A percentile compares a stretch with the other conserved stretches of the same genome.
These are phyloP conservation scores for Taenioides sp. DNA, from an alignment of 2,797 vertebrate species.

Conservation along the genomic window DNA sequence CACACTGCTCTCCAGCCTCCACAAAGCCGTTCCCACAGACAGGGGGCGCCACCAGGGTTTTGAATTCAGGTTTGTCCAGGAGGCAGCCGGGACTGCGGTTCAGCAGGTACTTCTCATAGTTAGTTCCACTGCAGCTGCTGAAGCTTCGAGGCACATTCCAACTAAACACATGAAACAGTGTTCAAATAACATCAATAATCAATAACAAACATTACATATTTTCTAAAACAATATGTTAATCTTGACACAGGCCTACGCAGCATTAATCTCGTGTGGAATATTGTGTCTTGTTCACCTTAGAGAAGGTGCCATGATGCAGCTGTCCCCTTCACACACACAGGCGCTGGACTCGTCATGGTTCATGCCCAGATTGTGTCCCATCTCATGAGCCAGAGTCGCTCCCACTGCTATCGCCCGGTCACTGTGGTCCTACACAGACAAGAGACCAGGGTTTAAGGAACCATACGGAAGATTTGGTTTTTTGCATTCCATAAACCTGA, in stretches of 20 bases:
- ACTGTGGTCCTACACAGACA: conserved; percentile 70
- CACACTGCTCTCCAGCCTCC: conserved; percentile 77
- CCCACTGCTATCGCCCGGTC: conserved; percentile 68
- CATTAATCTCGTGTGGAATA: too few species aligned
- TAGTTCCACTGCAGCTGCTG: conserved; percentile 77
- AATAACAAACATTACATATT: too few species aligned
- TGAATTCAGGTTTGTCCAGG: conserved; percentile 64
- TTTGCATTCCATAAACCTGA: too few species aligned
- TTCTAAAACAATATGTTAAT: too few species aligned
- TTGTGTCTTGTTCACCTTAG: conserved; percentile 64
- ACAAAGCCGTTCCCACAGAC: conserved; percentile 78
- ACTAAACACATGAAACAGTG: conserved; percentile 45
- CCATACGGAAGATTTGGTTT: too few species aligned
- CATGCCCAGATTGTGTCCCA: conserved; percentile 84
- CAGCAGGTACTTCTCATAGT: conserved; percentile 60
- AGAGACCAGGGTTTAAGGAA: too few species aligned
- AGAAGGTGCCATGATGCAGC: conserved; percentile 78
- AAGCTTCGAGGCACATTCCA: conserved; percentile 71
- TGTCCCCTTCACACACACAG: conserved; percentile 67
- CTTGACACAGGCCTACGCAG: too few species aligned
- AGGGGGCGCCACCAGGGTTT: conserved; percentile 25
- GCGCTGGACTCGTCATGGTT: conserved; percentile 75
- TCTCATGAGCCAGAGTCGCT: conserved; percentile 81
- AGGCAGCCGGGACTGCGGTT: conserved; percentile 69
- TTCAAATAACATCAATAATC: too few species aligned